Conservation (phyloP, 35 echinoderm and acorn worm genomes). For the Apostichopus parvimensis region DNA sequence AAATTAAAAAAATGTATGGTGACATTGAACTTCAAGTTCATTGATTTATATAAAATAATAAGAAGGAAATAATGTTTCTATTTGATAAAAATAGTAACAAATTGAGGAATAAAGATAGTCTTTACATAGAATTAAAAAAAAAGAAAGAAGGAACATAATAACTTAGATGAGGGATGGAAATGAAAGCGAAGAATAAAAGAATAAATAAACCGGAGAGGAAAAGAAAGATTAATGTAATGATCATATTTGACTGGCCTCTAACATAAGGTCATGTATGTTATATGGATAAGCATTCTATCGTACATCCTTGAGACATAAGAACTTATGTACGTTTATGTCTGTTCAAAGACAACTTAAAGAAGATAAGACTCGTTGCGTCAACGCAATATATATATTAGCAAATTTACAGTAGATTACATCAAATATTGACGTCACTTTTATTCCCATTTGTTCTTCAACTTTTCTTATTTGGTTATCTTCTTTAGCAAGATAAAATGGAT, state of each 20-base stretch:
- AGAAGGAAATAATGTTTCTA: not conserved
- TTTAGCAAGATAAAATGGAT: no score
- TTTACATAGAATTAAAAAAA: not conserved
- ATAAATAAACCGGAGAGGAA: not conserved
- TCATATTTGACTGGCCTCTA: not conserved
- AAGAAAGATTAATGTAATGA: not conserved
- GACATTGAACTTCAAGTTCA: slow-evolving; percentile 43
- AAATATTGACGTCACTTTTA: no score
- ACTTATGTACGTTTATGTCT: no score
- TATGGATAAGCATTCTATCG: no score
- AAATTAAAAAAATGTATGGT: not conserved
- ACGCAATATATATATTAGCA: no score
- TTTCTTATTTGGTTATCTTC: no score
- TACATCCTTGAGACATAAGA: no score
- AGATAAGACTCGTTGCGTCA: no score
- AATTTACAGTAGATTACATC: no score
- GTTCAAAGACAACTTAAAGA: no score
- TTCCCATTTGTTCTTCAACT: no score
- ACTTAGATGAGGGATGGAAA: not conserved
- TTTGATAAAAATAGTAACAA: slow-evolving; percentile 2
- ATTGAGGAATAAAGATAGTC: not conserved
- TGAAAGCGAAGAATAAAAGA: not conserved
- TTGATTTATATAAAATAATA: not conserved
- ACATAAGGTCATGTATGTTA: not conserved
- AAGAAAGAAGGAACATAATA: no score